Base-by-base conservation (phyloP, 2,888 invertebrate species). In the Leptodirus hochenwartii region DNA sequence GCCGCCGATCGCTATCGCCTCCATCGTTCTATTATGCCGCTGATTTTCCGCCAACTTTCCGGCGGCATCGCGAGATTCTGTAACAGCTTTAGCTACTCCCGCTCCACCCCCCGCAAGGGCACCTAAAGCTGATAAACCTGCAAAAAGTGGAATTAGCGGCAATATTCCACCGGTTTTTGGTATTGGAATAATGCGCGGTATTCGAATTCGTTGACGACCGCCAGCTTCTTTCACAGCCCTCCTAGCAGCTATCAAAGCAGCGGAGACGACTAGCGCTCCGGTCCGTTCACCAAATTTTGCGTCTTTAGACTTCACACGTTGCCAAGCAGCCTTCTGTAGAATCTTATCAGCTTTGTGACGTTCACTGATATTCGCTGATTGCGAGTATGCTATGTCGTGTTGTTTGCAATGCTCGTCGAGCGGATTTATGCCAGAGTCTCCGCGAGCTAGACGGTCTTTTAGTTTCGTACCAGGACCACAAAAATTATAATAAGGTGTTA, bases 11-110 rank as follows among this genome's bases (percentile, higher is more conserved):
- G 47, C 47, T 10, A 51, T 39, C 8, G 48, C 45, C 42, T 53
- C 51, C 47, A 53, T 51, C 8, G 38, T 37, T 40, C 42, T 34
- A 34, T 54, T 54, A 36, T 51, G 52, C 8, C 50, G 41, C 31
- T 43, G 33, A 29, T 33, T 40, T 39, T 54, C 49, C 15, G 38
- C 22, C 23, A 50, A 34, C 34, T 43, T 37, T 36, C 46, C 40
- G 39, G 42, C 39, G 12, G 50, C 50, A 23, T 34, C 30, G 38
- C 47, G 47, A 3, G 45, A 43, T 26, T 47, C 41, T 36, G 47
- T 47, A 6, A 49, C 41, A 10, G 49, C 45, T 37, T 51, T 52
- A 2, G 45, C 43, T 16, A 53, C 43, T 27, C 43, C 46, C 6
- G 51, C 45, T 17, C 47, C 47, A 12, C 51, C 51, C 12, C 53